Evolutionary conservation across 2,888 invertebrate species (phyloP), one percentile per base, ranked within the genome.

Genomic region (Ochropleura plecta): DNA sequence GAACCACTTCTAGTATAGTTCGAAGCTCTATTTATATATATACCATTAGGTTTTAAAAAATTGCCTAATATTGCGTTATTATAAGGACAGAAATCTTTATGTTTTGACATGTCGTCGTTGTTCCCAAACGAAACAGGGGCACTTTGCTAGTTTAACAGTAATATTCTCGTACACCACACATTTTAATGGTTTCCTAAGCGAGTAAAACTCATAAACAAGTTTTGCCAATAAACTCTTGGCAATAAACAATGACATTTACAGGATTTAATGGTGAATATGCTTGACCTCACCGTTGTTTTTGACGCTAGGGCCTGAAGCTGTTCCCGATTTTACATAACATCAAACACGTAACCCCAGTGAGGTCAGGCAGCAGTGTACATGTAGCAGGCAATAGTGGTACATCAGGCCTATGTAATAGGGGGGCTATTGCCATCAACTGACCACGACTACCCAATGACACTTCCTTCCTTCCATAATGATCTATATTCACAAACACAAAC

Each of bases 171-270:
- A 59, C 42, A 44, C 5, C n/a, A 18, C 12, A 16, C n/a, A 42
- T 59, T 12, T 30, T 57, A 46, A 68, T 63, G 8, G 8, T 67
- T 59, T 44, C 44, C n/a, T 42, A 42, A n/a, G n/a, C 55, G n/a
- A 42, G 59, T 67, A 12, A 16, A 53, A 44, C 44, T 68, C 68
- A 46, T 68, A 46, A 68, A 18, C 44, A 30, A 46, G 64, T 14
- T 46, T 63, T 68, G 30, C 6, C 46, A 63, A n/a, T 68, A 63
- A 62, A 68, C 18, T n/a, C 14, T 68, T 12, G 67, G 12, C 44
- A 12, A 12, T 68, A 68, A 42, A 60, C 18, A 44, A 30, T 4
- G 30, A 14, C 30, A n/a, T 63, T 18, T 18, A 60, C 44, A 46
- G 44, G 18, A 9, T 46, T 30, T 18, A 69, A 63, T 63, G 63